phyloP scores from a whole-genome alignment of 30 jellyfish, hydroid and myxozoan species.

The Hydractinia symbiolongicarpus region DNA sequence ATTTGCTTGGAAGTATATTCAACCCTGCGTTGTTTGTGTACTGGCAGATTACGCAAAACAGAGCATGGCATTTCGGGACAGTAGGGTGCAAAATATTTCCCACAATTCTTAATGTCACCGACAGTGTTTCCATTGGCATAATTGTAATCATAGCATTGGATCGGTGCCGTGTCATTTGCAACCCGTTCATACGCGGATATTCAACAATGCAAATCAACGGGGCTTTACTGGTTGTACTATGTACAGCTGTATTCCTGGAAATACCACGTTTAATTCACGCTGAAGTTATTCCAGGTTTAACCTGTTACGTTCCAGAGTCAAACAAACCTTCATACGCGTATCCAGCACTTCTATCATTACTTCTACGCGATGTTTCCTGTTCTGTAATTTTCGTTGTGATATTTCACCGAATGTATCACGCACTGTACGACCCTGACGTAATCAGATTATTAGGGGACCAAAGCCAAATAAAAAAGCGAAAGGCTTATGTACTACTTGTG shows the following conservation, averaged over 20 bases:
- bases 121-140: conserved; percentile 45
- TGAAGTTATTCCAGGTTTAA: conserved; percentile 20
- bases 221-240: background rate
- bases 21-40: conserved; percentile 46
- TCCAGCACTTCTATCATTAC: conserved; percentile 34
- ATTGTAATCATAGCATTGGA: conserved; percentile 52
- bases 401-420: background rate
- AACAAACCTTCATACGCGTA: conserved; percentile 25
- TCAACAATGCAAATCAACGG: conserved; percentile 31
- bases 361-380: conserved; percentile 31
- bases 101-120: conserved; percentile 31
- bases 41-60: conserved; percentile 36
- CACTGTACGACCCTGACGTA: conserved; percentile 4
- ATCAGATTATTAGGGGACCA: conserved; percentile 18
- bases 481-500: conserved; percentile 24
- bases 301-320: conserved; percentile 38
- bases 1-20: conserved; percentile 50
- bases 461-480: background rate
- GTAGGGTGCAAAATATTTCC: conserved; percentile 56
- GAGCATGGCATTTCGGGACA: conserved; percentile 62
- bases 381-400: conserved; percentile 29
- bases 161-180: conserved; percentile 62
- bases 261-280: conserved; percentile 26
- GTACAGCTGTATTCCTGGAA: conserved; percentile 24
- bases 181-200: conserved; percentile 41